Evolutionary conservation across 1,140 invertebrate species (phyloP), one percentile per base, ranked within the genome.

Genomic region (Oryzaephilus surinamensis): DNA sequence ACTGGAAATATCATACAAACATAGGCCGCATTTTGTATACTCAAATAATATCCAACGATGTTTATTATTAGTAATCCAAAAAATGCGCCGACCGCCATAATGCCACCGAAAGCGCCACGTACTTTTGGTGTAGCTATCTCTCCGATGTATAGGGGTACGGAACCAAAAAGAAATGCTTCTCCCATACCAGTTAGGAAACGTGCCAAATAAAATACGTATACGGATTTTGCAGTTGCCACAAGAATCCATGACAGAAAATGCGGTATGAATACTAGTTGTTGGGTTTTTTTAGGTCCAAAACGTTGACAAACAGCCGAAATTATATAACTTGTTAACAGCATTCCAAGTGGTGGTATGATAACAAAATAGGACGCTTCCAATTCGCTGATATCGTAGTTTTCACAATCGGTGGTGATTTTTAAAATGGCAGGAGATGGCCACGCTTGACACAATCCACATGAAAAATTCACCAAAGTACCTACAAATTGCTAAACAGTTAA

Each of bases 31-130:
- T n/a, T 33, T 15, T 8, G 11, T 24, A 32, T 31, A 8, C 14
- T 17, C 2, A 65, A 51, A 31, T 56, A 64, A 13, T 66, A 54
- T 1, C 75, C 76, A 2, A 72, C 33, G 8, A 72, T 50, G 20
- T 71, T 74, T 26, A 68, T 59, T 6, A 45, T 15, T 7, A 60
- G 30, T 32, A 73, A 67, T 6, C 66, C 69, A 23, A 76, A 61
- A 28, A 65, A 65, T n/a, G 65, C 52, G 14, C 67, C 63, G 5
- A 61, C 44, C 1, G 57, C 61, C 67, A 49, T 69, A 64, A 14
- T 67, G 2, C 73, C 55, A 31, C 57, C 57, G 48, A 51, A 58
- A 4, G 41, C 44, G 4, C 51, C 46, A 14, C 51, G 19, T 3
- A 54, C 43, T 24, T 46, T 45, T 10, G 48, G 48, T 18, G 48